phyloP scores from a whole-genome alignment of 2,113 vertebrate species.

The Tenrec ecaudatus region DNA sequence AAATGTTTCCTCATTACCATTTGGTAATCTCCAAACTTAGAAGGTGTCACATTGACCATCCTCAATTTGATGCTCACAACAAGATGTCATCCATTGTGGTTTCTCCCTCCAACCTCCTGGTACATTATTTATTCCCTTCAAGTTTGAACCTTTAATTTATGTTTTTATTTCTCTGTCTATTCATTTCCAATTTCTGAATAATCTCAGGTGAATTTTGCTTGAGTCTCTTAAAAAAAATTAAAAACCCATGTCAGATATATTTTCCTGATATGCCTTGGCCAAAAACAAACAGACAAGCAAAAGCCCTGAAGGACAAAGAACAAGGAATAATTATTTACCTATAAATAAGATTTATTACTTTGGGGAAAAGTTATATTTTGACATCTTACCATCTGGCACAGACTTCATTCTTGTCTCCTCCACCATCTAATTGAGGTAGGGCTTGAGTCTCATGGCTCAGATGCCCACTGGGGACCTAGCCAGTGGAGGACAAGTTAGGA shows the following conservation, averaged over 20 bases:
- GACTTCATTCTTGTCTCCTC: neutral
- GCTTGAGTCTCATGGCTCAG: neutral
- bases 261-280: neutral
- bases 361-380: neutral
- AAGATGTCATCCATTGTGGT: conserved; percentile 35
- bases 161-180: neutral
- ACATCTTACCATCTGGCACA: neutral
- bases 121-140: neutral
- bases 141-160: neutral
- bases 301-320: neutral
- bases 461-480: neutral
- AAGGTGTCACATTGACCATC: neutral
- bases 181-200: conserved; percentile 33
- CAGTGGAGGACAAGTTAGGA: neutral
- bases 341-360: neutral
- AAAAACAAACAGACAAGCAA: neutral
- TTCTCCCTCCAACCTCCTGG: neutral
- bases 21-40: neutral
- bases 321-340: neutral
- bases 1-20: conserved; percentile 19
- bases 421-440: neutral
- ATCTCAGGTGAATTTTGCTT: neutral
- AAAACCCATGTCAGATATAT: neutral
- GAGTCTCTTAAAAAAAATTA: neutral
- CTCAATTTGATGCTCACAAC: neutral